Conservation (phyloP, 1,140 invertebrate species). For the Lanistes nyassanus region DNA sequence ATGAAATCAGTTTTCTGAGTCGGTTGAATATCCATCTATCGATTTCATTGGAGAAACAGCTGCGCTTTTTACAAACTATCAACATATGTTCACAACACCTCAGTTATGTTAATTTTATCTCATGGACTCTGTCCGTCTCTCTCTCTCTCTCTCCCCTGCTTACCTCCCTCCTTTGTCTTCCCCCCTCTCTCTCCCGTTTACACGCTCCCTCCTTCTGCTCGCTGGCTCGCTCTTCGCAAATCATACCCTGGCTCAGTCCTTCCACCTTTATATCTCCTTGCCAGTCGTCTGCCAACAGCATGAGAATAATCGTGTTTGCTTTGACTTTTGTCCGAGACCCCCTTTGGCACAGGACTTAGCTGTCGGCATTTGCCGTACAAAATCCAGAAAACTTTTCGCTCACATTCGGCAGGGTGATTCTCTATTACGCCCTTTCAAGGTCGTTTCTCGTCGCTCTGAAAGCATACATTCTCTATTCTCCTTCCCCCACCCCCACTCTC, state of each 20-base stretch:
- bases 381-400: too few species aligned
- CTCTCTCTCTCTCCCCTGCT: background rate
- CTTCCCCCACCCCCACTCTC: too few species aligned
- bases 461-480: too few species aligned
- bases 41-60: too few species aligned
- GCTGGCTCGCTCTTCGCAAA: background rate
- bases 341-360: too few species aligned
- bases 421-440: too few species aligned
- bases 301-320: background rate
- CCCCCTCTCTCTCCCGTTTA: background rate
- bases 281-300: conserved; percentile 3
- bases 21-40: too few species aligned
- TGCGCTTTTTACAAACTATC: background rate
- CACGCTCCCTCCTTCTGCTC: background rate
- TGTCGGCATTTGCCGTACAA: too few species aligned
- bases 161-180: background rate
- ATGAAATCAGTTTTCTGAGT: background rate
- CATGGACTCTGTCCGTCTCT: conserved; percentile 1
- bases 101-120: background rate
- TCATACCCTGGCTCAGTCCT: background rate
- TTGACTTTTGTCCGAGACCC: too few species aligned
- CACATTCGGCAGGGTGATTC: too few species aligned
- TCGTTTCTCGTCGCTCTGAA: too few species aligned
- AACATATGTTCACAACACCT: background rate
- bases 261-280: background rate